Percentiles rank a stretch among this genome's conserved stretches.
Conservation (phyloP, 1,140 invertebrate genomes). For the Danaus melanippus region DNA sequence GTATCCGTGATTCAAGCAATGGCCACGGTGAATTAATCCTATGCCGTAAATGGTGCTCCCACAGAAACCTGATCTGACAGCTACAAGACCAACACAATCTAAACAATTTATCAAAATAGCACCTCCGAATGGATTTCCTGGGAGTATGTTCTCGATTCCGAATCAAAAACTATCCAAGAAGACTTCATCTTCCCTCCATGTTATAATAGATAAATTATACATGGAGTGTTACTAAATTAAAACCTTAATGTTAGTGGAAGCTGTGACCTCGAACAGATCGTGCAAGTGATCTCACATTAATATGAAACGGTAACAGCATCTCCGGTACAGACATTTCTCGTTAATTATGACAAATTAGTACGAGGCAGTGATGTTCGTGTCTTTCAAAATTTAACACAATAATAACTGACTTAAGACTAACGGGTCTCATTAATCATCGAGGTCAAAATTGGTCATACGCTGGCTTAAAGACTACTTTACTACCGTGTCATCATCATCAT, state of each 20-base stretch:
- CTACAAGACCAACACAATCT: constrained; percentile 48
- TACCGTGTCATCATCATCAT: constrained; percentile 12
- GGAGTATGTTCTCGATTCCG: constrained; percentile 11
- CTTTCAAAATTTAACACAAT: constrained; percentile 61
- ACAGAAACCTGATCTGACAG: constrained; percentile 57
- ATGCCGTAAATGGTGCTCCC: constrained; percentile 52
- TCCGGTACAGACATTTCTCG: constrained; percentile 15
- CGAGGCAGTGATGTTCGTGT: constrained; percentile 28
- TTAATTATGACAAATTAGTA: constrained; percentile 38
- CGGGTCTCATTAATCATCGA: constrained; percentile 64
- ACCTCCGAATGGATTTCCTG: constrained; percentile 62
- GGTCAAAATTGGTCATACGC: constrained; percentile 59
- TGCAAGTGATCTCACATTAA: neutral
- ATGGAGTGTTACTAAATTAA: too few relatives aligned
- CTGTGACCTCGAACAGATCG: too few relatives aligned
- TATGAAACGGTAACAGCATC: neutral
- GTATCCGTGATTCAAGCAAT: constrained; percentile 41
- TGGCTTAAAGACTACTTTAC: constrained; percentile 33
- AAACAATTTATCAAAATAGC: constrained; percentile 66
- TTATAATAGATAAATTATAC: too few relatives aligned
- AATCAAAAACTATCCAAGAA: too few relatives aligned
- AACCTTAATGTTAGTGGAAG: too few relatives aligned
- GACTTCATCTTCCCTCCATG: too few relatives aligned
- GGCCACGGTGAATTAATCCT: constrained; percentile 54
- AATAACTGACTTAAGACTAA: constrained; percentile 59